These are phyloP conservation scores for Amitus sp. DNA, from an alignment of 2,888 invertebrate species.

Conservation along the genomic window DNA sequence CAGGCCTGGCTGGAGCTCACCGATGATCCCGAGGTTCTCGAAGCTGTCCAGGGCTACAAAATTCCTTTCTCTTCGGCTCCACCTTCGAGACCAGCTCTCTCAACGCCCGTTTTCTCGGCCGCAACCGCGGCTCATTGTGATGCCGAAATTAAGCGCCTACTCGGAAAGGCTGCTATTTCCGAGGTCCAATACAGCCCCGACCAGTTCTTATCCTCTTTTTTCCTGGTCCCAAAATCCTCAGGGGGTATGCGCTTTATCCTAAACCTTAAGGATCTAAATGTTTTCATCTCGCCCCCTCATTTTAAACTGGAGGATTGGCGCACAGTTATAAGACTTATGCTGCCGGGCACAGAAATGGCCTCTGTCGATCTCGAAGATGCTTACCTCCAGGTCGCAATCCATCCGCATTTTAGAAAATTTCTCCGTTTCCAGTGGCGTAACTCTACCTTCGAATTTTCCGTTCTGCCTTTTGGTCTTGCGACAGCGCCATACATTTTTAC, in stretches of 20 bases:
- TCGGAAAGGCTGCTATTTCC: neutral
- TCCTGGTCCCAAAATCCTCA: constrained; percentile 8
- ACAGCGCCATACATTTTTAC: constrained; percentile 18
- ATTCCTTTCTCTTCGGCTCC: neutral
- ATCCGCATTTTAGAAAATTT: constrained; percentile 3
- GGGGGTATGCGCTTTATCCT: constrained; percentile 17
- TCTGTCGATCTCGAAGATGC: constrained; percentile 18
- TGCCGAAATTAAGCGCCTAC: neutral
- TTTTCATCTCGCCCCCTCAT: constrained; percentile 10
- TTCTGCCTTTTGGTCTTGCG: constrained; percentile 16
- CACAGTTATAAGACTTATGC: constrained; percentile 4
- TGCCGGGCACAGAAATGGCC: constrained; percentile 4
- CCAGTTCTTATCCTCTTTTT: constrained; percentile 15
- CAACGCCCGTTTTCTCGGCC: neutral
- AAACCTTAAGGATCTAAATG: constrained; percentile 17
- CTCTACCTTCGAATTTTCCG: constrained; percentile 13
- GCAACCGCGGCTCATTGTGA: neutral
- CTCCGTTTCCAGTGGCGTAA: constrained; percentile 11
- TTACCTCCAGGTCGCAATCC: constrained; percentile 13
- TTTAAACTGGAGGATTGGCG: constrained; percentile 24
- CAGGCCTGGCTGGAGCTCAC: neutral
- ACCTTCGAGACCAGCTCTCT: neutral
- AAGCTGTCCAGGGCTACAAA: neutral
- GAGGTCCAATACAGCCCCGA: neutral
- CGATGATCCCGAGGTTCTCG: neutral